Conservation (phyloP, 2,888 invertebrate species). For the Ophion slaviceki region DNA sequence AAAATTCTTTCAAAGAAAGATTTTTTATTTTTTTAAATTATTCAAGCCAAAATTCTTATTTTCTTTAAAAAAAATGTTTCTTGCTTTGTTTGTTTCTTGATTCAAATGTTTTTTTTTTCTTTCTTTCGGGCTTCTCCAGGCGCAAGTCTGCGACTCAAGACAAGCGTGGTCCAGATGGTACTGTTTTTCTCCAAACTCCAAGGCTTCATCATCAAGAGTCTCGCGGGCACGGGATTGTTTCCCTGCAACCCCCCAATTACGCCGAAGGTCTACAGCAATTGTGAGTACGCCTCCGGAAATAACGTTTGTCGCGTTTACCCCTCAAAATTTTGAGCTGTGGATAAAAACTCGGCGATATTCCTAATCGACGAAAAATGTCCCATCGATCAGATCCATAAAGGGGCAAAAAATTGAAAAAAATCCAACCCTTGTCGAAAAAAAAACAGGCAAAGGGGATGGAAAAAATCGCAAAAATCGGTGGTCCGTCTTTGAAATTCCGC, state of each 20-base stretch:
- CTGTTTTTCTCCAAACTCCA: conserved; percentile 89
- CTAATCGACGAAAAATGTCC: too few relatives aligned
- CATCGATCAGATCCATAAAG: too few relatives aligned
- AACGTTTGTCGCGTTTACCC: background rate
- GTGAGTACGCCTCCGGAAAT: conserved; percentile 83
- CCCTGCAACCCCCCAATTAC: conserved; percentile 88
- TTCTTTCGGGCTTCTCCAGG: conserved; percentile 70
- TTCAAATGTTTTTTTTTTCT: conserved; percentile 21
- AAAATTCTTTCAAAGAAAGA: background rate
- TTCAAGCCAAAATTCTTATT: too few relatives aligned
- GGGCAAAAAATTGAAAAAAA: too few relatives aligned
- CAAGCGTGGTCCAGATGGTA: conserved; percentile 87
- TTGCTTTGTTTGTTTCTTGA: background rate
- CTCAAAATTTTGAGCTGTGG: too few relatives aligned
- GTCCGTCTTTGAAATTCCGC: too few relatives aligned
- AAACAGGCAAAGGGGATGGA: too few relatives aligned
- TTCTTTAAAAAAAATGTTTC: too few relatives aligned
- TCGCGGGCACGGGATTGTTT: conserved; percentile 85
- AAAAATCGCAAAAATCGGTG: too few relatives aligned
- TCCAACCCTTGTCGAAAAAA: too few relatives aligned
- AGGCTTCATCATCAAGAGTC: conserved; percentile 85
- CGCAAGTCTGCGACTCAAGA: conserved; percentile 78
- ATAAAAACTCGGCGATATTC: too few relatives aligned
- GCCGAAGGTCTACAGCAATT: conserved; percentile 87
- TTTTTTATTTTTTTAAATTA: too few relatives aligned